phyloP scores from a whole-genome alignment of 2,113 vertebrate species.

The Dasyurus viverrinus region DNA sequence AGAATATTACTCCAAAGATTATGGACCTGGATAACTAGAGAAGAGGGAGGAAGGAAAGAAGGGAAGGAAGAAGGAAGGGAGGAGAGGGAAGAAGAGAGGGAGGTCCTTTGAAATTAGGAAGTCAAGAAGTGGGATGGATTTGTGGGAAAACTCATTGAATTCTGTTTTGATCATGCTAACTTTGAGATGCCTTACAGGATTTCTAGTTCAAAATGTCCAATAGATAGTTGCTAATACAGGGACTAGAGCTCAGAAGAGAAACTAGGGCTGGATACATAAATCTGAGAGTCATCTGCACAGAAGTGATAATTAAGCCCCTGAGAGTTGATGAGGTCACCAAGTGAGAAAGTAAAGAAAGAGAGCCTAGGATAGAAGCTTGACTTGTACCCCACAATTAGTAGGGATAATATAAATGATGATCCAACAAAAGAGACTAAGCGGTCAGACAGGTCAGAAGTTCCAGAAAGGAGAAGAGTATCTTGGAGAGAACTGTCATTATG shows the following conservation, averaged over 20 bases:
- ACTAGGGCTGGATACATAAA: not conserved
- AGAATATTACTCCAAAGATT: not conserved
- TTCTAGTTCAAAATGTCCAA: not conserved
- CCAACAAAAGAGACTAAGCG: not conserved
- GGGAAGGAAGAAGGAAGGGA: not conserved
- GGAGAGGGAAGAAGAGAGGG: not conserved
- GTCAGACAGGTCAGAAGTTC: not conserved
- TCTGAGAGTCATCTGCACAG: not conserved
- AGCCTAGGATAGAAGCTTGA: not conserved
- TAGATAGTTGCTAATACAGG: not conserved
- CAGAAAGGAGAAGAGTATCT: not conserved
- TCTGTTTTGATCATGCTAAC: not conserved
- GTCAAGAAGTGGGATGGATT: not conserved
- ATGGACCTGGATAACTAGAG: not conserved
- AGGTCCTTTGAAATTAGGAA: not conserved
- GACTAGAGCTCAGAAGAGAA: not conserved
- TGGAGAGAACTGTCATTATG: not conserved
- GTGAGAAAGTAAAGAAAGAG: not conserved
- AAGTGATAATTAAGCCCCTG: not conserved
- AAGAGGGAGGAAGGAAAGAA: too few relatives aligned
- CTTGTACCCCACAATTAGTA: not conserved
- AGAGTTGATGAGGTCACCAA: not conserved
- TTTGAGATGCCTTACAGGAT: not conserved
- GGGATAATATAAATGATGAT: not conserved
- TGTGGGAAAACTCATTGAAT: not conserved